Conservation (phyloP, 2,888 invertebrate species). For the Epistrophe grossulariae region DNA sequence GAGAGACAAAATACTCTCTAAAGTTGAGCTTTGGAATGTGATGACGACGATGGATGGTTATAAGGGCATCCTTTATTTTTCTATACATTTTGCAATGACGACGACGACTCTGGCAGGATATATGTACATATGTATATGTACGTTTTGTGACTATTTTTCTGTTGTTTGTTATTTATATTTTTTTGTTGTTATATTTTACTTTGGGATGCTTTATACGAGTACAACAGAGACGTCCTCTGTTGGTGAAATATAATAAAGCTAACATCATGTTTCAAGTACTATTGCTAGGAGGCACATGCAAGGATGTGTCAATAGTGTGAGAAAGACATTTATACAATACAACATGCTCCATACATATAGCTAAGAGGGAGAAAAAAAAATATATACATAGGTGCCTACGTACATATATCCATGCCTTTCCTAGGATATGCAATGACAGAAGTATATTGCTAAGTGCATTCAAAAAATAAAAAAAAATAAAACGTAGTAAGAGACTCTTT, state of each 20-base stretch:
- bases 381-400: not conserved
- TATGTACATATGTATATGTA: not conserved
- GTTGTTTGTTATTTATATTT: slow-evolving; percentile 3
- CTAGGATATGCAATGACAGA: slow-evolving; percentile 47
- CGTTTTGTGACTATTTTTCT: slow-evolving; percentile 16
- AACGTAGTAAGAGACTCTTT: slow-evolving; percentile 70
- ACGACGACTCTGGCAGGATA: slow-evolving; percentile 5
- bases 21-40: slow-evolving; percentile 59
- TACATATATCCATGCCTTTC: slow-evolving; percentile 29
- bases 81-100: slow-evolving; percentile 11
- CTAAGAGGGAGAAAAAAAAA: slow-evolving; percentile 3
- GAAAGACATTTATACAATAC: slow-evolving; percentile 24
- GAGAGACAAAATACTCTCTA: slow-evolving; percentile 55
- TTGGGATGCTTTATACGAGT: not conserved
- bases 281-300: slow-evolving; percentile 69
- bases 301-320: slow-evolving; percentile 70
- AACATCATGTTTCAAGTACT: slow-evolving; percentile 74
- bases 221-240: slow-evolving; percentile 51
- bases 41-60: slow-evolving; percentile 46
- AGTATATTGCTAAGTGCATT: slow-evolving; percentile 72
- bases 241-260: slow-evolving; percentile 74
- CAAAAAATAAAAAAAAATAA: slow-evolving; percentile 24
- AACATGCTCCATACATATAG: not conserved
- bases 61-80: slow-evolving; percentile 24
- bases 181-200: slow-evolving; percentile 4